Evolutionary conservation across 2,797 vertebrate genomes (phyloP).

Genomic region (Decapterus maruadsi): DNA sequence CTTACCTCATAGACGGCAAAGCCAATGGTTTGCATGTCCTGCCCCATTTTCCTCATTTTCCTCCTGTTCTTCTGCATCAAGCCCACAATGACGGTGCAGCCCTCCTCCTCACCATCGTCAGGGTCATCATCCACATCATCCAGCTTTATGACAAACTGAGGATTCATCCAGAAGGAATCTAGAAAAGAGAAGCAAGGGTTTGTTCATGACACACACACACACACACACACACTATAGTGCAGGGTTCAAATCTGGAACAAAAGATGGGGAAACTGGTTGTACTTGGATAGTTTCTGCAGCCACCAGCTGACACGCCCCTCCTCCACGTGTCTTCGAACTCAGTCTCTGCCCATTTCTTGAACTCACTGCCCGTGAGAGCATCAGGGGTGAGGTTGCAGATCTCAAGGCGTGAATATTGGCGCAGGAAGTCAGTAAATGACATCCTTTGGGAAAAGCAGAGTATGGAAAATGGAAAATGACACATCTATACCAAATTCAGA

Average conservation of each 20-base stretch:
- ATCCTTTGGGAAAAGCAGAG: constrained; percentile 69
- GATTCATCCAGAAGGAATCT: constrained; percentile 81
- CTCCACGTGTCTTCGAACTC: constrained; percentile 81
- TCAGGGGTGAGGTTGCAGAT: constrained; percentile 85
- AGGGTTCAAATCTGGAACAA: background rate
- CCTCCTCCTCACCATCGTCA: constrained; percentile 67
- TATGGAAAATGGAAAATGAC: background rate
- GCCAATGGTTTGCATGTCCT: constrained; percentile 77
- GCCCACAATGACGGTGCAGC: constrained; percentile 80
- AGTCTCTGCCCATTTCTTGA: constrained; percentile 72
- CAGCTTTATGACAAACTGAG: constrained; percentile 82
- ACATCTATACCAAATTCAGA: no score
- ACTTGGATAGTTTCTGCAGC: constrained; percentile 80
- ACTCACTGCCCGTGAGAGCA: constrained; percentile 63
- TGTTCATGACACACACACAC: background rate
- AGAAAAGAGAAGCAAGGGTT: background rate
- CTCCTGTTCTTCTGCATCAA: constrained; percentile 83
- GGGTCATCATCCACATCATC: constrained; percentile 78
- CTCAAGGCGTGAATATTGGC: constrained; percentile 76
- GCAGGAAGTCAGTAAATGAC: constrained; percentile 77
- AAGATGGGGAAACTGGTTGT: constrained; percentile 8
- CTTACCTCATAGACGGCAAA: constrained; percentile 80
- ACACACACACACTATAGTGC: no score
- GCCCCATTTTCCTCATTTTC: constrained; percentile 62
- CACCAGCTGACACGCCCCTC: constrained; percentile 75